A percentile compares a stretch with the other conserved stretches of the same genome.
phyloP scores from a whole-genome alignment of 2,888 invertebrate genomes.

The Scaptomyza cyrtandrae region DNA sequence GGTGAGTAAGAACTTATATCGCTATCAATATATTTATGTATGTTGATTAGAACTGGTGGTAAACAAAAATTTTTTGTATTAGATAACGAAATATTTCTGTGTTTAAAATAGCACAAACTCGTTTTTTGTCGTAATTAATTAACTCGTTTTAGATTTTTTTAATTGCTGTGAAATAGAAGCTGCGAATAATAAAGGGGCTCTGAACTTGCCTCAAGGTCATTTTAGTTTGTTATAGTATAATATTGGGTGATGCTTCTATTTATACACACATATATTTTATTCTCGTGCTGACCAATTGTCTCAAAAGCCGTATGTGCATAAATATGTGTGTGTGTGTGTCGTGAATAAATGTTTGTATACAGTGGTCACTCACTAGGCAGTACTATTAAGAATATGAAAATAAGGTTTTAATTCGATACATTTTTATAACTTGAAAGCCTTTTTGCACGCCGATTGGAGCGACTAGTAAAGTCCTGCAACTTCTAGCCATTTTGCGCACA shows the following conservation, averaged over 20 bases:
- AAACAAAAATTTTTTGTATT: constrained; percentile 1
- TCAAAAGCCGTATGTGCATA: constrained; percentile 9
- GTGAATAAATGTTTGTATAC: neutral
- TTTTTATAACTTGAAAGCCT: constrained; percentile 66
- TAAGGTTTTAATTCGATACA: neutral
- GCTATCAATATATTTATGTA: neutral
- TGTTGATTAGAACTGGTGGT: constrained; percentile 37
- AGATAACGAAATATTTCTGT: constrained; percentile 18
- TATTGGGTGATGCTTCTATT: constrained; percentile 64
- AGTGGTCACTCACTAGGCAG: neutral
- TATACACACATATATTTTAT: constrained; percentile 36
- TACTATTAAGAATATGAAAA: neutral
- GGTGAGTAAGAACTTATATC: constrained; percentile 81
- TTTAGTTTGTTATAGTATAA: constrained; percentile 48
- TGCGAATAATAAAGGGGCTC: constrained; percentile 18
- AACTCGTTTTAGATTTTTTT: constrained; percentile 39
- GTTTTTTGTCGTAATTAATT: constrained; percentile 34
- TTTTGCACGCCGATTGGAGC: constrained; percentile 89
- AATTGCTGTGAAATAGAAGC: constrained; percentile 4
- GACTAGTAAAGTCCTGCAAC: constrained; percentile 92
- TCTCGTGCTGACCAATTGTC: constrained; percentile 30
- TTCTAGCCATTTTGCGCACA: constrained; percentile 89
- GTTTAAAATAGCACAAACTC: constrained; percentile 23
- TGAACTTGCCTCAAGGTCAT: constrained; percentile 59
- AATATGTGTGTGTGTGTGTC: neutral